These are phyloP conservation scores for Platynereis dumerilii DNA, from an alignment of 2,888 invertebrate genomes.

Conservation along the genomic window DNA sequence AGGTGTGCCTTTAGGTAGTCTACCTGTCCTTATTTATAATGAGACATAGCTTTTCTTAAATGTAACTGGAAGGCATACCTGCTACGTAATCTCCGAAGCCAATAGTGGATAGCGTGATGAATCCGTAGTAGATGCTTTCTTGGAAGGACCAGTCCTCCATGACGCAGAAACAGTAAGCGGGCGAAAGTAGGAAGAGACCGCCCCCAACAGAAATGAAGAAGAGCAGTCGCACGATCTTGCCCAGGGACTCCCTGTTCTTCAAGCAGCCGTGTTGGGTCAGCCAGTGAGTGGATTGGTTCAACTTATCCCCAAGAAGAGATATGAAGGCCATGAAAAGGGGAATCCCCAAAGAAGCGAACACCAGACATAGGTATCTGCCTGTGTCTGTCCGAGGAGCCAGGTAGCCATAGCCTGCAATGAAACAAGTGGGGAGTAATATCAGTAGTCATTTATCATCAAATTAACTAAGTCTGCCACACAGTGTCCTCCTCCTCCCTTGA, in stretches of 20 bases:
- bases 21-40: too few relatives aligned
- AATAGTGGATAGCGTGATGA: slow-evolving; percentile 21
- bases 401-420: slow-evolving; percentile 49
- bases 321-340: slow-evolving; percentile 50
- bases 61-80: too few relatives aligned
- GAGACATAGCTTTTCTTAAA: too few relatives aligned
- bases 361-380: slow-evolving; percentile 48
- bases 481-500: too few relatives aligned
- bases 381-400: slow-evolving; percentile 46
- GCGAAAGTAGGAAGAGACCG: slow-evolving; percentile 29
- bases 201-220: too few relatives aligned
- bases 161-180: slow-evolving; percentile 43
- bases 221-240: too few relatives aligned
- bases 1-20: too few relatives aligned
- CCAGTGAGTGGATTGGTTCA: slow-evolving; percentile 40
- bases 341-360: slow-evolving; percentile 52
- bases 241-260: too few relatives aligned
- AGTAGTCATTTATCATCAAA: too few relatives aligned
- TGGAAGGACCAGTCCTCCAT: slow-evolving; percentile 51
- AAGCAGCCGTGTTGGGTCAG: slow-evolving; percentile 26
- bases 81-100: slow-evolving; percentile 36
- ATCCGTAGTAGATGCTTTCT: slow-evolving; percentile 45
- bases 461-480: too few relatives aligned
- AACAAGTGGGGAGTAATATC: too few relatives aligned
- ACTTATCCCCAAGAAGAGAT: slow-evolving; percentile 46